Evolutionary conservation across 37 sponge, comb jelly and placozoan genomes (phyloP), one percentile per base, ranked within the genome.

Genomic region (Bolinopsis microptera): DNA sequence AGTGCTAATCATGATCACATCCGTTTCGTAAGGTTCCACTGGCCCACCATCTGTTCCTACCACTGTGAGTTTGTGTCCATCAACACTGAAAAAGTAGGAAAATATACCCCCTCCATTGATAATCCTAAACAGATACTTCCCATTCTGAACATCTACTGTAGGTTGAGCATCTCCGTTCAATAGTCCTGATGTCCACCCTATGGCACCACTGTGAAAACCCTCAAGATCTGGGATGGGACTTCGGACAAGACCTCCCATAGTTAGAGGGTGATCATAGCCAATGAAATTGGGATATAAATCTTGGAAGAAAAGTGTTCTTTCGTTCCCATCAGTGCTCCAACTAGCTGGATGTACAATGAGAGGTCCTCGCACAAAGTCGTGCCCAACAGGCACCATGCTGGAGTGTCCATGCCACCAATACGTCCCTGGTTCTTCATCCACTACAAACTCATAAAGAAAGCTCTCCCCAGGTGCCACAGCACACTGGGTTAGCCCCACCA

Each of bases 401-500:
- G 34, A 31, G 82, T 80, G 82, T 1, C 37, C 37, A 37, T 80
- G 82, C 37, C 37, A 80, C 82, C 82, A 80, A 34, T 80, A 80
- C 2, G 82, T 80, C 37, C 82, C 82, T 8, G 82, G 82, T 34
- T 35, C 37, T 35, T 80, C 82, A 2, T 36, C 22, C 2, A 80
- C 37, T 36, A 34, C 82, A 1, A 28, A 80, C 36, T 80, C 23
- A 36, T 80, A 80, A 22, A 34, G 82, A 36, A 80, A 80, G 8
- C 31, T 36, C 37, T 80, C 82, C 37, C 82, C 82, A 21, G 34
- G 82, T 21, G 82, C 82, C 24, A 80, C 37, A 80, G 82, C 82
- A 80, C 82, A 80, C 82, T 80, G 82, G 8, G 38, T 80, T 5
- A 80, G 38, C 35, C 82, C 82, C 3, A 80, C 82, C 82, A 80